These are phyloP conservation scores for Macrotrachela quadricornifera DNA, from an alignment of 1,140 invertebrate species.

Conservation along the genomic window DNA sequence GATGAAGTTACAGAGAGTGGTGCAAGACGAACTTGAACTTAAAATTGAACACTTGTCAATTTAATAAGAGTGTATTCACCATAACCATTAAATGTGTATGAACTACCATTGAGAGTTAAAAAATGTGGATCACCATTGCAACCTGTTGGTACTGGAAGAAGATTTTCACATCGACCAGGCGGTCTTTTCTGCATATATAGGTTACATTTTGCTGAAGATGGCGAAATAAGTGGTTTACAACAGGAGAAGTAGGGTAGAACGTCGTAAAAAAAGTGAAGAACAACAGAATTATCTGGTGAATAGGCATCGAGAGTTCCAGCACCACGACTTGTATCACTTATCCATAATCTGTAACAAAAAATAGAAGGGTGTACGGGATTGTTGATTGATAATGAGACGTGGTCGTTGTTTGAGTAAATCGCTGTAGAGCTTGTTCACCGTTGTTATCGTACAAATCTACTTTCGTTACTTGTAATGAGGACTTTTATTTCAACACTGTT, in stretches of 20 bases:
- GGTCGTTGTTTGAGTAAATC: too few relatives aligned
- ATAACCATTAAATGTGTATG: constrained; percentile 14
- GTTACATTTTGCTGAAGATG: too few relatives aligned
- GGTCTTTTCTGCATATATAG: constrained; percentile 1
- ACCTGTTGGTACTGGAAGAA: constrained; percentile 16
- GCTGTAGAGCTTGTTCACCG: too few relatives aligned
- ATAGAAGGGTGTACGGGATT: too few relatives aligned
- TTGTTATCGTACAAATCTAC: too few relatives aligned
- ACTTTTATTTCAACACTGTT: too few relatives aligned
- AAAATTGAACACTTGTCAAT: not conserved
- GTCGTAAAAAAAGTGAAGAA: too few relatives aligned
- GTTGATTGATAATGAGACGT: too few relatives aligned
- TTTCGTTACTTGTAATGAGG: too few relatives aligned
- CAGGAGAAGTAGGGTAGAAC: not conserved
- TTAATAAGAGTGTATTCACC: constrained; percentile 11
- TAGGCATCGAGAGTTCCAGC: not conserved
- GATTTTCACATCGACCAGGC: not conserved
- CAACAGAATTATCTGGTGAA: not conserved
- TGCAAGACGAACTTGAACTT: too few relatives aligned
- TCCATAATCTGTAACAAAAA: too few relatives aligned
- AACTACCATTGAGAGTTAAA: constrained; percentile 10
- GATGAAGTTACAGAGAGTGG: too few relatives aligned
- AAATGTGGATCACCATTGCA: constrained; percentile 38
- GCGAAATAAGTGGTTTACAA: not conserved
- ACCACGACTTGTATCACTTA: not conserved